Evolutionary conservation across 2,888 invertebrate species (phyloP), one percentile per base, ranked within the genome.

Genomic region (Phragmatobia fuliginosa): DNA sequence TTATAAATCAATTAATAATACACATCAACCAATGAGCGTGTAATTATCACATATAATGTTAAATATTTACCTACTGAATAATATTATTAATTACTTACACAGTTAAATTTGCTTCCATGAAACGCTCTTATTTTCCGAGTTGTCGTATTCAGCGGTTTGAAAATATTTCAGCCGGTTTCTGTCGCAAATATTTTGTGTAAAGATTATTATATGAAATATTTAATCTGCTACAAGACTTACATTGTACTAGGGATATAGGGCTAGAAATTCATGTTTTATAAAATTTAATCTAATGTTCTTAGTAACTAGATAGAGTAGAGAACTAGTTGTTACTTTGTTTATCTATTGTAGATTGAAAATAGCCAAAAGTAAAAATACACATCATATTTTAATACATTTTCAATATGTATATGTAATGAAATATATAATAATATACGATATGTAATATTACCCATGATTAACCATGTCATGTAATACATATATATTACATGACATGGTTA

Each of bases 1-100:
- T 68, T 70, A 62, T 72, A 61, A 71, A 68, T 71, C 68, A 62
- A 75, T 73, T 69, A 64, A 62, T 28, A 70, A 56, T 25, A 59
- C 64, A 72, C 74, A 73, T 71, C 72, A 68, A 68, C 71, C 66
- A n/a, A 68, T 68, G 45, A 33, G 56, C 56, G 74, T 68, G 21
- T 65, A 67, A 76, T 76, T 72, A 68, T 73, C 65, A 67, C 58
- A 66, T 64, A 63, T 69, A 65, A 66, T 64, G 63, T 66, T 58
- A 36, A 70, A 68, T 52, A 66, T 79, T 73, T 28, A n/a, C n/a
- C n/a, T n/a, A 70, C 62, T 61, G 61, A 28, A 36, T 38, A 38
- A 18, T 28, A 38, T 38, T 61, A 36, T 61, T 61, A 38, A 61
- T 61, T 61, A 38, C 25, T 38, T 62, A 28, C 16, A 36, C 16